Evolutionary conservation across 1,140 invertebrate species (phyloP), one percentile per base, ranked within the genome.

Genomic region (Atta cephalotes): DNA sequence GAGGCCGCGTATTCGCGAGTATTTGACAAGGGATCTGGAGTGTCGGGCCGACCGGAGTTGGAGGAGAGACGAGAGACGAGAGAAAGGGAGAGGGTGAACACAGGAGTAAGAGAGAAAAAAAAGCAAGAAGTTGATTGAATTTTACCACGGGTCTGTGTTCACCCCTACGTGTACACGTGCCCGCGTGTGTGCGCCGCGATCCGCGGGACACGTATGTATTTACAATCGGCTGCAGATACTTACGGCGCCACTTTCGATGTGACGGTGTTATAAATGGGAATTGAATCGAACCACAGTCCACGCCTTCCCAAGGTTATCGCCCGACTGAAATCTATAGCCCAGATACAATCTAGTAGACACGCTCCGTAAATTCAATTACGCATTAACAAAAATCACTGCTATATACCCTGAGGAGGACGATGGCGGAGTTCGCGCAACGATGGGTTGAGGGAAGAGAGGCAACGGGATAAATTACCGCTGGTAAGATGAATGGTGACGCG

Each of bases 331-430:
- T 93, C 91, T 93, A 89, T 91, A 82, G 85, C 81, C 85, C 88
- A 92, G 93, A 94, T 93, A 93, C 91, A 88, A 94, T 94, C 92
- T 94, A 92, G 93, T 93, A 92, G 93, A 94, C 92, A 92, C 90
- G 91, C 90, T 93, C 91, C 91, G 92, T 93, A 93, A 93, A 93
- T 95, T 94, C 93, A 94, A 94, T 94, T 95, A 94, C 89, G 91
- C 91, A 94, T 94, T 94, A 94, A 92, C 92, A 93, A 92, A 93
- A 94, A 94, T 94, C 89, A 84, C 79, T 74, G 80, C 58, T 51
- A 28, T 82, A 76, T 76, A 62, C 63, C 87, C 82, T 28, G 56
- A 81, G 87, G 78, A 35, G 58, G 53, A 49, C 35, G 70, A 91
- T 45, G 74, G 16, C 74, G 80, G 28, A 35, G 70, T 62, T 62